A percentile compares a stretch with the other conserved stretches of the same genome.
Conservation (phyloP, 2,888 invertebrate genomes). For the Sepioteuthis lessoniana region DNA sequence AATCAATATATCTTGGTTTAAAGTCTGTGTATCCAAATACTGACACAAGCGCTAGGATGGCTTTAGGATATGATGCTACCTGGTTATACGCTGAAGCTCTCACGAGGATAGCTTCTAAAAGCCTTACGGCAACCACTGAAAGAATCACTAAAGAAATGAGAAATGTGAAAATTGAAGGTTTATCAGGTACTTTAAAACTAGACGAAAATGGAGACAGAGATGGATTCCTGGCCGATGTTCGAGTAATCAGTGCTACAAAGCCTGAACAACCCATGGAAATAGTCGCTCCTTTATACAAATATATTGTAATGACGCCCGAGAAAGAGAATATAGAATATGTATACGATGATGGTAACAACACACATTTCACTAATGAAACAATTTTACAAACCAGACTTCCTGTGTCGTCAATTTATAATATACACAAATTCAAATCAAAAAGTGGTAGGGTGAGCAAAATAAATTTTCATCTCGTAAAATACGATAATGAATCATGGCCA, state of each 20-base stretch:
- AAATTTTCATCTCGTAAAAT: background rate
- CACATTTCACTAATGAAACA: background rate
- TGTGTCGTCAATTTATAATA: background rate
- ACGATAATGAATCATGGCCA: background rate
- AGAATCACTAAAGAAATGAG: conserved; percentile 53
- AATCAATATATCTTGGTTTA: conserved; percentile 53
- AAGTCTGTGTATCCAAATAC: conserved; percentile 52
- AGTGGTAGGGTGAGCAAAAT: background rate
- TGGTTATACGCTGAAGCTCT: conserved; percentile 54
- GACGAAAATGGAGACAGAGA: conserved; percentile 57
- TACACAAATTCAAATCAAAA: background rate
- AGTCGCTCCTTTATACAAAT: no score
- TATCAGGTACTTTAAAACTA: conserved; percentile 56
- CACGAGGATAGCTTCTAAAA: conserved; percentile 50
- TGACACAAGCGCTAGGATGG: conserved; percentile 55
- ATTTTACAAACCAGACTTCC: background rate
- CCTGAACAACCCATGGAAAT: no score
- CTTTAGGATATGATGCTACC: conserved; percentile 60
- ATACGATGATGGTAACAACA: no score
- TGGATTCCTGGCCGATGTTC: conserved; percentile 56
- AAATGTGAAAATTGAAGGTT: conserved; percentile 55
- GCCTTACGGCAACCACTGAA: conserved; percentile 55
- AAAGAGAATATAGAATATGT: no score
- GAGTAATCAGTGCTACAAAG: conserved; percentile 52
- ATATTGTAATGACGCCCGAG: no score